Evolutionary conservation across 2,888 invertebrate genomes (phyloP), one percentile per base, ranked within the genome.

Genomic region (Agriopis aurantiaria): DNA sequence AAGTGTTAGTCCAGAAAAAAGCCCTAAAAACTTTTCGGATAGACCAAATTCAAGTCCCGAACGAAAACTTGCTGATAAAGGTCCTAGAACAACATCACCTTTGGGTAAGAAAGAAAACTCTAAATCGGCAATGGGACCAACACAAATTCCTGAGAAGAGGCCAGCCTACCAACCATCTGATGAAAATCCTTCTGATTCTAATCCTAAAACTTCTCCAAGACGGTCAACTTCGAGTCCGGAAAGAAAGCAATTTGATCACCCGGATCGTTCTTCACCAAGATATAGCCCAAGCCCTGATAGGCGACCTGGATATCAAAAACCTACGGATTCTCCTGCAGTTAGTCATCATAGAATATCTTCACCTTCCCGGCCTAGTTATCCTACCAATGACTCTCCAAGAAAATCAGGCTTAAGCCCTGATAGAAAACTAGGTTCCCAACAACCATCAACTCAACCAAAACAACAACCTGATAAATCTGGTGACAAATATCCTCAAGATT

Each of bases 1-100:
- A 0, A 90, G 88, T 68, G 71, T 74, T 11, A 92, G 91, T 69
- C 91, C 91, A 3, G 91, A 92, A 10, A 91, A 90, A 78, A 79
- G 69, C 66, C 77, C 83, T 0, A 81, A 82, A 48, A 79, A 79
- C 23, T 69, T 75, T 43, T 51, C 72, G 3, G 70, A 77, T 4
- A 82, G 78, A 68, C 74, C 82, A 3, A 85, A 80, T 73, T 52
- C 70, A 12, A 91, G 87, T 72, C 88, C 90, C 11, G 85, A 85
- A 46, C 76, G 80, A 57, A 84, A 80, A 66, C 69, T 68, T 55
- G 59, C 69, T 45, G 61, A 77, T 46, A 70, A 69, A 56, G 69
- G 74, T 33, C 78, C 78, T 53, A 70, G 65, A n/a, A 76, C 68
- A 7, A n/a, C 63, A 0, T 73, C 74, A 17, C 74, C 77, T 33